phyloP scores from a whole-genome alignment of 1,140 invertebrate genomes.

The Caenorhabditis remanei region DNA sequence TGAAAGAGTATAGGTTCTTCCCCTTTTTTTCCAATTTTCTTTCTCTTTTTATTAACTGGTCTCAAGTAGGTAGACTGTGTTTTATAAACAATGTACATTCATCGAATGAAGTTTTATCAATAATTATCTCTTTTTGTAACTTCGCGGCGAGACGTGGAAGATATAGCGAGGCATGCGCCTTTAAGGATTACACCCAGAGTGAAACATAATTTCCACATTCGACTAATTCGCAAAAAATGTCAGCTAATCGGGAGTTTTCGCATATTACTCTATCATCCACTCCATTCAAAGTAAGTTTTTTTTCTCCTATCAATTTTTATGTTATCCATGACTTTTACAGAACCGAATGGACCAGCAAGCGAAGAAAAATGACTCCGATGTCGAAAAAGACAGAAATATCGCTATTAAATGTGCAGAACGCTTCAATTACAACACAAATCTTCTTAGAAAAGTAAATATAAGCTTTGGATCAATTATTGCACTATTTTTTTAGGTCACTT shows the following conservation, averaged over 20 bases:
- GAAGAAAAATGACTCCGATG: background rate
- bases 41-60: conserved; percentile 12
- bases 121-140: background rate
- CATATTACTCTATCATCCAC: conserved; percentile 24
- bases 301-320: background rate
- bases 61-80: conserved; percentile 21
- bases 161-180: background rate
- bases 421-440: conserved; percentile 33
- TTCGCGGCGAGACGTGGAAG: too few species aligned
- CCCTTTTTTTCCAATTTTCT: background rate
- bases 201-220: background rate
- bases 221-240: conserved; percentile 1
- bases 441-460: conserved; percentile 8
- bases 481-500: conserved; percentile 3
- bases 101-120: background rate
- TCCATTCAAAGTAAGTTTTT: conserved; percentile 32
- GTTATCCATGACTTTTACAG: background rate
- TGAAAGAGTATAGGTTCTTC: conserved; percentile 18
- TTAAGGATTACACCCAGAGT: background rate
- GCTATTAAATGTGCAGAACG: conserved; percentile 27
- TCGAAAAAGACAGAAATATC: conserved; percentile 48
- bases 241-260: background rate
- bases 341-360: background rate
- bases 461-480: background rate
- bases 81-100: conserved; percentile 38